phyloP scores from a whole-genome alignment of 2,888 invertebrate genomes.

The Willowsia nigromaculata region DNA sequence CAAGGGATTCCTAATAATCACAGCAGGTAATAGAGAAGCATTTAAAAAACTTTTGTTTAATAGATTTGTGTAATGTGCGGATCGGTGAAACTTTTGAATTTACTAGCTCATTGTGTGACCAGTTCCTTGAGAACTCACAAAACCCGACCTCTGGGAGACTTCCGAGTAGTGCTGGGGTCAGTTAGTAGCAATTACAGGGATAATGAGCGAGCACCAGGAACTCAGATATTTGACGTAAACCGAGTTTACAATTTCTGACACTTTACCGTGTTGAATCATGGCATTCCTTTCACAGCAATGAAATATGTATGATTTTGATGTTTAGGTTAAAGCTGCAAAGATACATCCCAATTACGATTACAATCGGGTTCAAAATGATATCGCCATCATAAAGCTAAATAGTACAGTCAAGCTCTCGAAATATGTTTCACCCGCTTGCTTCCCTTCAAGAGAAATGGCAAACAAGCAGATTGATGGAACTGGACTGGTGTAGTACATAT shows the following conservation, averaged over 20 bases:
- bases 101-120: conserved; percentile 66
- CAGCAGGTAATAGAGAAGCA: conserved; percentile 67
- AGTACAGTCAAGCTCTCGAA: conserved; percentile 55
- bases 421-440: conserved; percentile 69
- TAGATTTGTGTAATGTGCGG: too few relatives aligned
- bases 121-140: conserved; percentile 57
- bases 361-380: conserved; percentile 72
- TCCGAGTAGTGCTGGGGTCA: conserved; percentile 71
- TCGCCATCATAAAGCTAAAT: conserved; percentile 70
- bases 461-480: conserved; percentile 72
- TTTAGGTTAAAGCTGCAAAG: conserved; percentile 72
- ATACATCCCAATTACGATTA: conserved; percentile 74
- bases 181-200: conserved; percentile 66
- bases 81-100: background rate
- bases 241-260: too few relatives aligned
- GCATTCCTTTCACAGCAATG: background rate
- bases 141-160: conserved; percentile 69
- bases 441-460: conserved; percentile 72
- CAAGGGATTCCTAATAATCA: conserved; percentile 70
- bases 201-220: conserved; percentile 56
- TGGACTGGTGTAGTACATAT: conserved; percentile 63
- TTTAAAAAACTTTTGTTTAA: too few relatives aligned
- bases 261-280: too few relatives aligned
- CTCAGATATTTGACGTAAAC: conserved; percentile 71
- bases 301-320: background rate